A percentile compares a stretch with the other conserved stretches of the same genome.
Evolutionary conservation across 2,888 invertebrate genomes (phyloP).

Genomic region (Mantis religiosa): DNA sequence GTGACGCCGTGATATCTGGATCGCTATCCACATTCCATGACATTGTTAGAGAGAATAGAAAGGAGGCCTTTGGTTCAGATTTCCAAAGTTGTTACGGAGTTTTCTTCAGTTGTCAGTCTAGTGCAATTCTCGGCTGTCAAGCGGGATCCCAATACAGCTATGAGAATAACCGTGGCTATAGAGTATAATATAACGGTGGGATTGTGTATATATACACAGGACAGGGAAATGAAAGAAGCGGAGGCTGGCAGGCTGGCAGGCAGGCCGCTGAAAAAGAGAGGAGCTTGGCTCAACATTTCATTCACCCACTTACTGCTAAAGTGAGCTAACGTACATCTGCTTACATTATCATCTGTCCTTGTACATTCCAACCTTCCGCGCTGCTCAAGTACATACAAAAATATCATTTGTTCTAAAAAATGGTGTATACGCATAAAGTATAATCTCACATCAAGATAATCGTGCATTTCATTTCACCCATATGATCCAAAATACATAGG

Average conservation of each 20-base stretch:
- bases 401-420: no score
- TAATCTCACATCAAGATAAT: no score
- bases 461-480: no score
- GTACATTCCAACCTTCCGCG: no score
- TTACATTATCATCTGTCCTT: no score
- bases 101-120: not conserved
- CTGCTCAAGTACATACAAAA: no score
- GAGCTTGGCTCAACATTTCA: not conserved
- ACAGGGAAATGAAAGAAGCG: not conserved
- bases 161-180: not conserved
- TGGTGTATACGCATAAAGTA: no score
- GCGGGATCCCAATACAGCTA: not conserved
- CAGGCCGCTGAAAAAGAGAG: not conserved
- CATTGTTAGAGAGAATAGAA: not conserved
- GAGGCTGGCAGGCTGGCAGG: not conserved
- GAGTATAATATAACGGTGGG: not conserved
- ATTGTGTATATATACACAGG: not conserved
- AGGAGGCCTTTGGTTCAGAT: not conserved
- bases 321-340: not conserved
- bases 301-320: not conserved
- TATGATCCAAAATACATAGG: no score
- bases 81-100: not conserved
- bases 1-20: not conserved
- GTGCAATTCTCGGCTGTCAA: constrained; percentile 14
- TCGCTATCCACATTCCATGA: not conserved